Percentiles rank a stretch among this genome's conserved stretches.
Conservation (phyloP, 1,140 invertebrate species). For the Eriosoma lanigerum region DNA sequence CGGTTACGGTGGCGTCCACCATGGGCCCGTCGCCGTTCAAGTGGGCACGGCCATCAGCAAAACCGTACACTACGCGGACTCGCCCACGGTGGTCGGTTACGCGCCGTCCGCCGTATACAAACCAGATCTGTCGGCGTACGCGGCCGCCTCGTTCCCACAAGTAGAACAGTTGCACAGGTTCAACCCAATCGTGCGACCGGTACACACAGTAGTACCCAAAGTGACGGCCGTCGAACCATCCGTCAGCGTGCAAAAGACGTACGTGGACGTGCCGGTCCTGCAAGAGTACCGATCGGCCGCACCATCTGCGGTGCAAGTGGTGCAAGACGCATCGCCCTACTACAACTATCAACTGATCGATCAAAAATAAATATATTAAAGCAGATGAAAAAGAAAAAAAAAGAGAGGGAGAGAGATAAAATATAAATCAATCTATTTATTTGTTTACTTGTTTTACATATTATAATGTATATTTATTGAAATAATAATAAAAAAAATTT, state of each 20-base stretch:
- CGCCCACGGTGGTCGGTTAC: constrained; percentile 58
- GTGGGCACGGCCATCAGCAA: constrained; percentile 55
- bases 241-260: constrained; percentile 53
- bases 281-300: background rate
- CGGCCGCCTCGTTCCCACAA: constrained; percentile 53
- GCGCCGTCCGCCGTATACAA: constrained; percentile 54
- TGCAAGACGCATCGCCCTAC: background rate
- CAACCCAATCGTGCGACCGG: constrained; percentile 53
- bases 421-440: background rate
- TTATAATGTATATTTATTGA: too few species aligned
- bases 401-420: background rate
- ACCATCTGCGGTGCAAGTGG: background rate
- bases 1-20: constrained; percentile 54
- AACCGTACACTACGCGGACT: constrained; percentile 54
- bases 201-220: constrained; percentile 55
- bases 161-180: constrained; percentile 52
- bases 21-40: constrained; percentile 53
- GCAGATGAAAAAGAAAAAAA: background rate
- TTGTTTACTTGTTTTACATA: too few species aligned
- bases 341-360: constrained; percentile 20
- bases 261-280: constrained; percentile 1
- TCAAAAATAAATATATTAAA: background rate
- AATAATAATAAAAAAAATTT: too few species aligned
- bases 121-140: constrained; percentile 54
- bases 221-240: constrained; percentile 55